A percentile compares a stretch with the other conserved stretches of the same genome.
These are phyloP conservation scores for Cinclus mexicanus DNA, from an alignment of 2,113 vertebrate species.

Conservation along the genomic window DNA sequence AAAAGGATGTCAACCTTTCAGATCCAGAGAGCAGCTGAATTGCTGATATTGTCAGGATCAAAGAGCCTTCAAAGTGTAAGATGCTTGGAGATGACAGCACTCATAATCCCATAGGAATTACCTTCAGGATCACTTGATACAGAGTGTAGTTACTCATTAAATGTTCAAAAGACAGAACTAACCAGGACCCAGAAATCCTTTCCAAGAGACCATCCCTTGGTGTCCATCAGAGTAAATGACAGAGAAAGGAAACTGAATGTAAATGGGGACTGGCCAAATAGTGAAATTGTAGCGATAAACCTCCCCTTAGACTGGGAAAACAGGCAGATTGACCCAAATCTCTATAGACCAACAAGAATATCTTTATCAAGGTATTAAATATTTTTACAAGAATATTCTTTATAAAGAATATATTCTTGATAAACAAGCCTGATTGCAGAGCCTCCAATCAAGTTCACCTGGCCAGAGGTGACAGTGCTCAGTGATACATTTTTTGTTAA, in stretches of 20 bases:
- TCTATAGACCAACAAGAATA: not conserved
- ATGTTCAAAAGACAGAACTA: not conserved
- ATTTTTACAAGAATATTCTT: too few species aligned
- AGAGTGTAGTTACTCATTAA: not conserved
- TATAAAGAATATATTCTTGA: not conserved
- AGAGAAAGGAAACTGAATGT: not conserved
- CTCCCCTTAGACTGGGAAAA: not conserved
- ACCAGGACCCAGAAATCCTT: slow-evolving; percentile 2
- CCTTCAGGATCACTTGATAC: not conserved
- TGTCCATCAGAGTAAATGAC: not conserved
- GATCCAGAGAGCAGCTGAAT: not conserved
- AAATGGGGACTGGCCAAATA: not conserved
- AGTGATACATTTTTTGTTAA: not conserved
- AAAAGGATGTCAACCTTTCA: not conserved
- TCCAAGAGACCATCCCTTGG: not conserved
- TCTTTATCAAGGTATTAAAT: too few species aligned
- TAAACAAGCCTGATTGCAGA: not conserved
- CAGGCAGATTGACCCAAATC: not conserved
- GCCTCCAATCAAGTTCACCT: not conserved
- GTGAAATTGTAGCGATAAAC: not conserved
- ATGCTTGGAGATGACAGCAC: slow-evolving; percentile 15
- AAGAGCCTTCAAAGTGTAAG: slow-evolving; percentile 26
- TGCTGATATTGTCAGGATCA: slow-evolving; percentile 24
- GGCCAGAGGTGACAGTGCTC: not conserved
- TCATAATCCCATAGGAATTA: slow-evolving; percentile 27